phyloP scores from a whole-genome alignment of 2,797 vertebrate species.

The Glossophaga mutica region DNA sequence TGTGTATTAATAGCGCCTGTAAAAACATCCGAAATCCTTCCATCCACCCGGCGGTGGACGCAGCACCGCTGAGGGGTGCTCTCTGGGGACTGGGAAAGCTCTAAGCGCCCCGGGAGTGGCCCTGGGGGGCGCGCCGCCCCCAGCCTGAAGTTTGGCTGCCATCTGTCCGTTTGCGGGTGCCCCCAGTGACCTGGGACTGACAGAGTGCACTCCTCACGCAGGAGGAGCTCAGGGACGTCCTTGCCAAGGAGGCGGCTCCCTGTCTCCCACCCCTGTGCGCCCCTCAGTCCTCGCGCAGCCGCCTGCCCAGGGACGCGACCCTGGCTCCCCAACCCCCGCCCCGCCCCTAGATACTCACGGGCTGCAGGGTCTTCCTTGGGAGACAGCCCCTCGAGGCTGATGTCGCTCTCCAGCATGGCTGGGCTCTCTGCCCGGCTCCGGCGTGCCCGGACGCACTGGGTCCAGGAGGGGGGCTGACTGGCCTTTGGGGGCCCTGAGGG shows the following conservation, averaged over 20 bases:
- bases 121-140: no score
- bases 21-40: constrained; percentile 70
- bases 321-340: not conserved
- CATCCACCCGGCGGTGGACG: constrained; percentile 26
- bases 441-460: not conserved
- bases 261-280: not conserved
- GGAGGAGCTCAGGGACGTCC: not conserved
- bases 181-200: not conserved
- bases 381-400: constrained; percentile 20
- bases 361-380: constrained; percentile 45
- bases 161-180: not conserved
- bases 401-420: constrained; percentile 41
- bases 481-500: not conserved
- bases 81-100: not conserved
- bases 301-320: not conserved
- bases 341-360: constrained; percentile 73
- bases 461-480: not conserved
- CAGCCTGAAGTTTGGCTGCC: not conserved
- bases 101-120: not conserved
- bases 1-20: constrained; percentile 72
- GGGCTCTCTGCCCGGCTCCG: not conserved
- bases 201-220: not conserved
- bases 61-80: not conserved
- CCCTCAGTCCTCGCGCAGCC: not conserved
- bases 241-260: not conserved